Evolutionary conservation across 2,888 invertebrate species (phyloP).

Genomic region (Cantharis lateralis): DNA sequence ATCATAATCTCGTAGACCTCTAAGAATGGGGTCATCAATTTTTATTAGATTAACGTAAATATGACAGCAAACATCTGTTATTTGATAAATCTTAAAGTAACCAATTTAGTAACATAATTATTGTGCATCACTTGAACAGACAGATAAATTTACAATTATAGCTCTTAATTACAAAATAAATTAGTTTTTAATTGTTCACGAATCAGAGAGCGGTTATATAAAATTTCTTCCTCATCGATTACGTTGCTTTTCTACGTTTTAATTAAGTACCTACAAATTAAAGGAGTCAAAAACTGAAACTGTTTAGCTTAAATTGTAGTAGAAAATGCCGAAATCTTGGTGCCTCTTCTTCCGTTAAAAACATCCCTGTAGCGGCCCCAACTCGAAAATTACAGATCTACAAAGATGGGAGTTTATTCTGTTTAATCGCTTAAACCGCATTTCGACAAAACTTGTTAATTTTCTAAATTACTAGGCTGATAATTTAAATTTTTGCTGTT

Average conservation of each 20-base stretch:
- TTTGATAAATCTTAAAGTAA: background rate
- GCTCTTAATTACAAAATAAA: background rate
- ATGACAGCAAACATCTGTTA: background rate
- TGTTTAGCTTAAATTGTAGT: too few relatives aligned
- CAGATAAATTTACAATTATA: background rate
- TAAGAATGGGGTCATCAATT: background rate
- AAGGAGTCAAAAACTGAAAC: too few relatives aligned
- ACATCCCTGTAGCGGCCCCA: too few relatives aligned
- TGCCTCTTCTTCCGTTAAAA: too few relatives aligned
- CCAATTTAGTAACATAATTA: background rate
- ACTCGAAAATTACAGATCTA: too few relatives aligned
- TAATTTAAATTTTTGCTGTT: too few relatives aligned
- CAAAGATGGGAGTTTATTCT: too few relatives aligned
- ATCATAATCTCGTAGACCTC: background rate
- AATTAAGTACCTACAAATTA: background rate
- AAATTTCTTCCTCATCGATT: background rate
- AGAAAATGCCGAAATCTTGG: too few relatives aligned
- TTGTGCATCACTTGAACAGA: background rate
- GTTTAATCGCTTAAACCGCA: too few relatives aligned
- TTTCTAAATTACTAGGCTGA: too few relatives aligned
- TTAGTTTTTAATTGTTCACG: background rate
- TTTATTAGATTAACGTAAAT: slow-evolving; percentile 4
- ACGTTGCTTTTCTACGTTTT: background rate
- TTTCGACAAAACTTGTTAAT: too few relatives aligned
- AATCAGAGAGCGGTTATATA: background rate